A percentile compares a stretch with the other conserved stretches of the same genome.
These are phyloP conservation scores for Epinephelus lanceolatus DNA, from an alignment of 2,113 vertebrate genomes.

Conservation along the genomic window DNA sequence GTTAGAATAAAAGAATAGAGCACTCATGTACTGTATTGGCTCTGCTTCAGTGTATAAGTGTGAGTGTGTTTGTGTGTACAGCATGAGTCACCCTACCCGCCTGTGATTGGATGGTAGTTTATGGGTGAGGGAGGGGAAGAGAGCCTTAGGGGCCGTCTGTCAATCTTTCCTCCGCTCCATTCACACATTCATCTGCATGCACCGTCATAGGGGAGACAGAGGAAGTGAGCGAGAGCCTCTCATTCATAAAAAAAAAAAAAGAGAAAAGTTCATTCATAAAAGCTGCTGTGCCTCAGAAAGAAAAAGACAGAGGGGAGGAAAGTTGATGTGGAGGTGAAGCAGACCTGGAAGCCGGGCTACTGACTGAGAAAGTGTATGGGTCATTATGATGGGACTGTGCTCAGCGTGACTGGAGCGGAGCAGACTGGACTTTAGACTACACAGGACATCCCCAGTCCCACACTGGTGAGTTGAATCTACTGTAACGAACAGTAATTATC, in stretches of 20 bases:
- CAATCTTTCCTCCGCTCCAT: constrained; percentile 90
- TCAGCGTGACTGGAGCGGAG: constrained; percentile 38
- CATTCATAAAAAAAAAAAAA: constrained; percentile 85
- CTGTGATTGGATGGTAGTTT: constrained; percentile 86
- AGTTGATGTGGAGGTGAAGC: constrained; percentile 55
- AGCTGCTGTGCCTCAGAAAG: constrained; percentile 62
- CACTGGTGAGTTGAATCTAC: constrained; percentile 68
- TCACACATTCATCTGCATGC: constrained; percentile 90
- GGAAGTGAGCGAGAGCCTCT: constrained; percentile 64
- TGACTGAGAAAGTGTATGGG: constrained; percentile 42
- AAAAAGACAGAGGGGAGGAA: constrained; percentile 40
- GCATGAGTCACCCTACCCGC: constrained; percentile 88
- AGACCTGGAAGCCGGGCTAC: constrained; percentile 32
- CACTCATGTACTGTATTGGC: constrained; percentile 72
- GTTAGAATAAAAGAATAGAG: constrained; percentile 48
- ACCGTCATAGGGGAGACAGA: constrained; percentile 71
- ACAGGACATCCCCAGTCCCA: constrained; percentile 51
- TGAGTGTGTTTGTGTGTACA: constrained; percentile 79
- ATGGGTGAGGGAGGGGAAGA: constrained; percentile 67
- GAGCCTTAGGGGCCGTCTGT: constrained; percentile 85
- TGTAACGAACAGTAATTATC: constrained; percentile 6
- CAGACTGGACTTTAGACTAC: constrained; percentile 44
- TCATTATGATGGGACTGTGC: constrained; percentile 49
- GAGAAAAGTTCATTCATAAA: constrained; percentile 94
- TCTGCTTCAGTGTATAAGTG: constrained; percentile 80